Percentiles rank a stretch among this genome's conserved stretches.
Evolutionary conservation across 2,113 vertebrate species (phyloP).

Genomic region (Nymphicus hollandicus): DNA sequence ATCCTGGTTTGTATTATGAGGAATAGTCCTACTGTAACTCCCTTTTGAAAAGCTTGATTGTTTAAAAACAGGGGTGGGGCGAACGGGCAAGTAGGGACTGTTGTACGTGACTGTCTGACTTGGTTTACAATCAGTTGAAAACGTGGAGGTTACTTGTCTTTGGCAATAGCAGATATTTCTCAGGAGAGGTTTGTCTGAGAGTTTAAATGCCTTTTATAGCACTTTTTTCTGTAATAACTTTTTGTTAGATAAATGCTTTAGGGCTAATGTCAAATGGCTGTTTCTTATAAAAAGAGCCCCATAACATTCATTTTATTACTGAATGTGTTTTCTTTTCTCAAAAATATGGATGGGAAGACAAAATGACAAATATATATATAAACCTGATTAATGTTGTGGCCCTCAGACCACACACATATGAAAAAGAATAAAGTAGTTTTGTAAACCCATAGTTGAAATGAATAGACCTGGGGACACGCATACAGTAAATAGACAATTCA

Average conservation of each 20-base stretch:
- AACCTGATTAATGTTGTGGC: constrained; percentile 20
- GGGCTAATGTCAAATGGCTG: constrained; percentile 25
- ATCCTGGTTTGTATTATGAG: background rate
- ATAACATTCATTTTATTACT: constrained; percentile 28
- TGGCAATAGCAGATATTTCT: background rate
- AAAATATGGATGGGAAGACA: constrained; percentile 12
- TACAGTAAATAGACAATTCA: background rate
- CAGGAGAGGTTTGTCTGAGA: background rate
- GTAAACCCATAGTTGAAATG: background rate
- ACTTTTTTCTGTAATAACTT: background rate
- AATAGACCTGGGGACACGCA: background rate
- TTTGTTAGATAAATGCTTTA: constrained; percentile 16
- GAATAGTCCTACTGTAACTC: background rate
- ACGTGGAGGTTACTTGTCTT: background rate
- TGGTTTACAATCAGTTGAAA: background rate
- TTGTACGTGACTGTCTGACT: background rate
- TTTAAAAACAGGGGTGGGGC: background rate
- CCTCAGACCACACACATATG: constrained; percentile 6
- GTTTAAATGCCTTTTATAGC: background rate
- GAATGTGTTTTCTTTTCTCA: constrained; percentile 19
- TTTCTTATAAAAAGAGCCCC: constrained; percentile 5
- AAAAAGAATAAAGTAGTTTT: background rate
- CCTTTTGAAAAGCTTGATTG: background rate
- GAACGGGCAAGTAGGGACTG: background rate
- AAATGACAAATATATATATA: constrained; percentile 5